Percentiles rank a stretch among this genome's conserved stretches.
phyloP scores from a whole-genome alignment of 2,797 vertebrate species.

The Trachops cirrhosus region DNA sequence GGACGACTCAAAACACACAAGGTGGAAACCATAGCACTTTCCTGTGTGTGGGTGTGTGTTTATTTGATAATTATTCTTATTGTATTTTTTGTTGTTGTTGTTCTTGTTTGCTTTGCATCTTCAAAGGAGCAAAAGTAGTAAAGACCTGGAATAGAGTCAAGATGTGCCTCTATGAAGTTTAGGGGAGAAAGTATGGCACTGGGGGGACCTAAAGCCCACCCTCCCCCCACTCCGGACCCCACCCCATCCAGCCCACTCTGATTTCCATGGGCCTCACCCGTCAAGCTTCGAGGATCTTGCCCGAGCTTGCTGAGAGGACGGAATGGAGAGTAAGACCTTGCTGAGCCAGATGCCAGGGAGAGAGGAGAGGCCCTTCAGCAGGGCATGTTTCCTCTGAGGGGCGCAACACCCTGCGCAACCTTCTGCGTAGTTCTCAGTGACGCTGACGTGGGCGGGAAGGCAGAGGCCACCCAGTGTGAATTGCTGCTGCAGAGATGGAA shows the following conservation, averaged over 20 bases:
- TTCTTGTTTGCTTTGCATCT: background rate
- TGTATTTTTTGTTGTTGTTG: background rate
- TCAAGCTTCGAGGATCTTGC: background rate
- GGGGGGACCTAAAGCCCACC: too few relatives aligned
- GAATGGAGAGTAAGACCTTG: background rate
- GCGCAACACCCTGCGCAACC: background rate
- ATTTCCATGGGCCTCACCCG: background rate
- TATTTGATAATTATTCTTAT: background rate
- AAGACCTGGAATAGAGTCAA: background rate
- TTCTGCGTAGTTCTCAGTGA: background rate
- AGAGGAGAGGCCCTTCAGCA: background rate
- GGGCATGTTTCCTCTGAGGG: background rate
- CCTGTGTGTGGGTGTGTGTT: too few relatives aligned
- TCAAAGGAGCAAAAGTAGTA: background rate
- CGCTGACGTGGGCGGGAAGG: background rate
- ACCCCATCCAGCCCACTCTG: background rate
- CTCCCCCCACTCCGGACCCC: background rate
- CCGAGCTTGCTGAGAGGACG: background rate
- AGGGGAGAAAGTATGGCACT: background rate
- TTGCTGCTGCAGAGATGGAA: background rate
- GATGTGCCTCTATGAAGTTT: background rate
- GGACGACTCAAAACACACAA: background rate
- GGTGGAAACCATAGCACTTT: background rate
- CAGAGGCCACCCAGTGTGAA: constrained; percentile 30
- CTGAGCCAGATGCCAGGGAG: background rate